Base-by-base conservation (phyloP, 2,888 invertebrate species). In the Lottia gigantea region DNA sequence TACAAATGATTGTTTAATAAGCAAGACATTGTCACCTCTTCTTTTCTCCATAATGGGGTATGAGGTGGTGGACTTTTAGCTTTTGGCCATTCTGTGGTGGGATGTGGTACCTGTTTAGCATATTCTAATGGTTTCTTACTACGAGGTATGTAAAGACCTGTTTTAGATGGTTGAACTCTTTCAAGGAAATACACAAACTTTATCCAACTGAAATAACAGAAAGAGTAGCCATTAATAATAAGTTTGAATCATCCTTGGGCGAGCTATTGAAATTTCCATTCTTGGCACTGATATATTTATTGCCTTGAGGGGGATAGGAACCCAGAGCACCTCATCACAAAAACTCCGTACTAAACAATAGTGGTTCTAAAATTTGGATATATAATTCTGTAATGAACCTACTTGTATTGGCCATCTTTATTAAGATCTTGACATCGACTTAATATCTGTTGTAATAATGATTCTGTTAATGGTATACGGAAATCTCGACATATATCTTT, bases 91-190 rank as follows among this genome's bases (percentile, higher is more conserved):
- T 79, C 81, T 7, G 76, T 66, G 15, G 64, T 63, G n/a, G 64
- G 64, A 11, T 63, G 31, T 11, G 82, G 84, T 23, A 76, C 76
- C 11, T 80, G 77, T 69, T 79, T 84, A 67, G 81, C 85, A 76
- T 82, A 85, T 63, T 86, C 86, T 69, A 78, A 70, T 15, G 85
- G 86, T 62, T 77, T 76, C 74, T 85, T 86, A 73, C 85, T 84
- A 70, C 78, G 76, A 12, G 85, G 84, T 26, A 85, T 83, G 16
- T 73, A 74, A 16, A 85, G 74, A 1, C 86, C 84, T 25, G 85
- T 85, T 62, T 79, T 78, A 12, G 73, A 71, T 16, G 84, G 84
- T 64, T 82, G 82, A 6, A 85, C 80, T 61, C 80, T 74, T 68
- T 82, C 80, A 62, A 86, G 64, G 66, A 86, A 83, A 3, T 81